Evolutionary conservation across 2,797 vertebrate species (phyloP).

Genomic region (Neostethus bicornis): DNA sequence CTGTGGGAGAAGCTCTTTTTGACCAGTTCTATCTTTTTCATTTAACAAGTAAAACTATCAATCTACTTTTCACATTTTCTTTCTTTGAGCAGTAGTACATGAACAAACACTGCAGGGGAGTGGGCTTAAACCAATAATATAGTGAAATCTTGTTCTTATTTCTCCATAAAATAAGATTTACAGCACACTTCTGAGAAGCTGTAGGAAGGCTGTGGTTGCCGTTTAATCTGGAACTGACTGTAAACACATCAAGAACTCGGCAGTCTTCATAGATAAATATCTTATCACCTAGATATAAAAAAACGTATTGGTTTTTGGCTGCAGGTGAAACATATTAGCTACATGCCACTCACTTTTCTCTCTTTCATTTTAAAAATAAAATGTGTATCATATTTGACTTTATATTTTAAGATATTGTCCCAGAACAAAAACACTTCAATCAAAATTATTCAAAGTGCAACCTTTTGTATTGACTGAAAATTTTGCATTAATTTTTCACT

Average conservation of each 20-base stretch:
- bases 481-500: neutral
- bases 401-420: too few species aligned
- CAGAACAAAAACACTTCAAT: too few species aligned
- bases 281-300: neutral
- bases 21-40: too few species aligned
- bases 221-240: neutral
- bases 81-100: neutral
- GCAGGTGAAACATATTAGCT: too few species aligned
- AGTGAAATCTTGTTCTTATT: neutral
- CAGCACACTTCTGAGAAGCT: neutral
- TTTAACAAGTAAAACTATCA: neutral
- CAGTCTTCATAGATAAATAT: neutral
- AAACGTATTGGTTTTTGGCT: neutral
- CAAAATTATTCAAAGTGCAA: too few species aligned
- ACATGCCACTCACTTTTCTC: too few species aligned
- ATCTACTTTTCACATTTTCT: neutral
- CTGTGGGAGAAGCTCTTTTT: too few species aligned
- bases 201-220: neutral
- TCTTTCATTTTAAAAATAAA: neutral
- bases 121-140: too few species aligned
- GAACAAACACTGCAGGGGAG: neutral
- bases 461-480: neutral
- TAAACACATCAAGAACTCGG: neutral
- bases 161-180: neutral
- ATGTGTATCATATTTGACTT: neutral